These are phyloP conservation scores for Protodeltote pygarga DNA, from an alignment of 2,888 invertebrate genomes.

Conservation along the genomic window DNA sequence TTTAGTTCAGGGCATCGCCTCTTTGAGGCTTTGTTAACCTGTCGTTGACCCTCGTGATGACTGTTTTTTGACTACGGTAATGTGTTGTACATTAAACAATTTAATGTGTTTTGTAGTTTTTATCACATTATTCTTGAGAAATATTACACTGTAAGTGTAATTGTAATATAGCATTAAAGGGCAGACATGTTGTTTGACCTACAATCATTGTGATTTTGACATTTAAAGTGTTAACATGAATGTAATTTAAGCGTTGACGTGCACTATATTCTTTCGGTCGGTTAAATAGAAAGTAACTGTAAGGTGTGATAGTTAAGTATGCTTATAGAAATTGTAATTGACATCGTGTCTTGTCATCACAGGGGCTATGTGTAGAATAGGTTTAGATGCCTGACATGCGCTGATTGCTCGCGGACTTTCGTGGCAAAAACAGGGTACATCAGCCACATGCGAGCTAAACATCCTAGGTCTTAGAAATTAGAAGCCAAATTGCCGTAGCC, in stretches of 20 bases:
- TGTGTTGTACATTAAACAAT: slow-evolving; percentile 26
- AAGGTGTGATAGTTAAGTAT: too few relatives aligned
- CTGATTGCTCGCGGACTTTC: too few relatives aligned
- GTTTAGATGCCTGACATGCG: too few relatives aligned
- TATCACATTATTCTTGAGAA: slow-evolving; percentile 28
- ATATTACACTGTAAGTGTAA: slow-evolving; percentile 19
- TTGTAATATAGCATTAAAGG: slow-evolving; percentile 30
- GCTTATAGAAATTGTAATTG: too few relatives aligned
- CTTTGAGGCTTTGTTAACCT: slow-evolving; percentile 6
- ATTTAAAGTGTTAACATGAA: slow-evolving; percentile 27
- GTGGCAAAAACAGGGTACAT: too few relatives aligned
- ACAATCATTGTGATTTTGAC: slow-evolving; percentile 32
- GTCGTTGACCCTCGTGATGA: slow-evolving; percentile 29
- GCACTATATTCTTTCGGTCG: slow-evolving; percentile 4
- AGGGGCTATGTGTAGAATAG: too few relatives aligned
- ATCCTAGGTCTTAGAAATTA: too few relatives aligned
- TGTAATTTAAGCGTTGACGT: slow-evolving; percentile 6
- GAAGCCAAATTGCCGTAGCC: too few relatives aligned
- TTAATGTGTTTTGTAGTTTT: slow-evolving; percentile 23
- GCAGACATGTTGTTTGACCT: slow-evolving; percentile 14
- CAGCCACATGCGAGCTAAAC: too few relatives aligned
- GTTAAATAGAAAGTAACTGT: too few relatives aligned
- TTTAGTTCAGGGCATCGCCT: slow-evolving; percentile 8
- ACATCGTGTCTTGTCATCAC: too few relatives aligned
- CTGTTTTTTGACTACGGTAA: slow-evolving; percentile 17